Percentiles rank a stretch among this genome's conserved stretches.
phyloP scores from a whole-genome alignment of 2,113 vertebrate species.

The Phalacrocorax aristotelis region DNA sequence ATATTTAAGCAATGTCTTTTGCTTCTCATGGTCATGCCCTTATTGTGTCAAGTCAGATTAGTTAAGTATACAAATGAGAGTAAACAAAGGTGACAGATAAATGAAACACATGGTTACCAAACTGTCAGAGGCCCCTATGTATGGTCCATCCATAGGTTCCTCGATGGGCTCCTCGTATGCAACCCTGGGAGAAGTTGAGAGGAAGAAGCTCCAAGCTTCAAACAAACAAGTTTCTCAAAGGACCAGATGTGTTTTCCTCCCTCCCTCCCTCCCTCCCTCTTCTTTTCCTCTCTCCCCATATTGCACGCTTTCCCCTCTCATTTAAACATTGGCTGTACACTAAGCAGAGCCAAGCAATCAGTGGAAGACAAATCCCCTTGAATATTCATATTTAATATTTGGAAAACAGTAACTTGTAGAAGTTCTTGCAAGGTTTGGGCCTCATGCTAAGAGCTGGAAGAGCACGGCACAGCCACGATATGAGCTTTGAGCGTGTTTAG shows the following conservation, averaged over 20 bases:
- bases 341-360: not conserved
- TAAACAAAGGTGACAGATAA: slow-evolving; percentile 79
- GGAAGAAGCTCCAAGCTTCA: not conserved
- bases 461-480: fast-evolving
- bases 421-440: not conserved
- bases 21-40: slow-evolving; percentile 72
- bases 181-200: not conserved
- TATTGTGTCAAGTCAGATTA: slow-evolving; percentile 81
- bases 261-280: not conserved
- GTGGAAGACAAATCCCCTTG: not conserved
- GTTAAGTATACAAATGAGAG: slow-evolving; percentile 68
- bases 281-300: not conserved
- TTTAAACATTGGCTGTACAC: not conserved
- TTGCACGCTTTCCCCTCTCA: not conserved
- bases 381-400: not conserved
- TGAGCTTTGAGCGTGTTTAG: fast-evolving
- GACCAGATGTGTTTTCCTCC: not conserved
- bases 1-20: slow-evolving; percentile 77
- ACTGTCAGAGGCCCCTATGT: slow-evolving; percentile 37
- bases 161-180: not conserved
- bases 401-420: not conserved
- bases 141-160: not conserved
- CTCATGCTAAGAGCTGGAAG: not conserved
- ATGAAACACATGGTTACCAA: slow-evolving; percentile 56
- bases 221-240: not conserved